Conservation (phyloP, 2,888 invertebrate genomes). For the Chrysomela aeneicollis region DNA sequence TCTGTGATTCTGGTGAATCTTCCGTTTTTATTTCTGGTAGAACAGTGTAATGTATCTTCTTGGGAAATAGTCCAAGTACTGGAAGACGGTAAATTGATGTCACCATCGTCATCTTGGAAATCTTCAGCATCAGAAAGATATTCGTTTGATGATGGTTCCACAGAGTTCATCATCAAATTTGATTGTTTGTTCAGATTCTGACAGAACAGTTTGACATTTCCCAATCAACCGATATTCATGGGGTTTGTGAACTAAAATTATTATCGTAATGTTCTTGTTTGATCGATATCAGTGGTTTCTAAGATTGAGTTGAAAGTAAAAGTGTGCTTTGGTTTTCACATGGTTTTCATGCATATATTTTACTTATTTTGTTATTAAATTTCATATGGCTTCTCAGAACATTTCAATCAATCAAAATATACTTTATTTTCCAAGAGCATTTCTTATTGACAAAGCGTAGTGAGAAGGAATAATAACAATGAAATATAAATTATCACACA, state of each 20-base stretch:
- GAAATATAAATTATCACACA: too few relatives aligned
- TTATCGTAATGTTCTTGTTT: not conserved
- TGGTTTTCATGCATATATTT: too few relatives aligned
- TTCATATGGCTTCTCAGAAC: too few relatives aligned
- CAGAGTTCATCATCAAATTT: not conserved
- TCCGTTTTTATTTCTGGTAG: not conserved
- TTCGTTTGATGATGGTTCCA: not conserved
- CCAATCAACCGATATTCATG: not conserved
- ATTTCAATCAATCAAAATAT: too few relatives aligned
- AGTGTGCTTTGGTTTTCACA: too few relatives aligned
- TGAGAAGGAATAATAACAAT: too few relatives aligned
- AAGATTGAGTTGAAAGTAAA: too few relatives aligned
- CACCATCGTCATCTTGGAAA: constrained; percentile 3
- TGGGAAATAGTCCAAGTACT: not conserved
- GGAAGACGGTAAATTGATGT: constrained; percentile 16
- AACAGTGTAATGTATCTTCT: not conserved
- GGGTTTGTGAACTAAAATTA: not conserved
- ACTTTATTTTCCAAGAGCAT: too few relatives aligned
- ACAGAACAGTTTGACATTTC: not conserved
- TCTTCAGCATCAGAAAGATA: not conserved
- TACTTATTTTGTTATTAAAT: too few relatives aligned
- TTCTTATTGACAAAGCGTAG: too few relatives aligned
- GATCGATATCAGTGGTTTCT: not conserved
- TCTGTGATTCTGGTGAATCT: constrained; percentile 25
- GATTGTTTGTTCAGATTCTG: not conserved